These are phyloP conservation scores for Labia minor DNA, from an alignment of 2,888 invertebrate species.

Conservation along the genomic window DNA sequence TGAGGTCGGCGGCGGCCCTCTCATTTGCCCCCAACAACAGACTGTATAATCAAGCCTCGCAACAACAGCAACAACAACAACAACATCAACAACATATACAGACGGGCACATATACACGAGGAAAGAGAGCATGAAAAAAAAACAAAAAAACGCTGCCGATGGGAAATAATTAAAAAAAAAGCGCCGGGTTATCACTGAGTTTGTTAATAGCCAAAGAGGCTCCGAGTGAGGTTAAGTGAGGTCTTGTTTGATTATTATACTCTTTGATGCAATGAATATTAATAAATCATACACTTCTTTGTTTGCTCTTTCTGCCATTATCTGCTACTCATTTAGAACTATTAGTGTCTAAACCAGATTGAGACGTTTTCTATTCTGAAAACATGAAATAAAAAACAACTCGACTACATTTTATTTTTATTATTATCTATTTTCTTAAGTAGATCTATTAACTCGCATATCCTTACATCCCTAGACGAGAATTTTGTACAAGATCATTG, in stretches of 20 bases:
- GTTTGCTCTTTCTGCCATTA: not conserved
- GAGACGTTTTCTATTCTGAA: not conserved
- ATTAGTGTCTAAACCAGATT: not conserved
- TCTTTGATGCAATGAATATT: slow-evolving; percentile 8
- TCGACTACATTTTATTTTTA: too few relatives aligned
- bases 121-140: too few relatives aligned
- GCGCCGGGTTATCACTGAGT: not conserved
- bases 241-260: slow-evolving; percentile 4
- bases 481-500: too few relatives aligned
- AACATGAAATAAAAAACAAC: not conserved
- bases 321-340: not conserved
- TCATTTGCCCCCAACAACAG: slow-evolving; percentile 9
- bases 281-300: not conserved
- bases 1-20: slow-evolving; percentile 4
- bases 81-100: not conserved
- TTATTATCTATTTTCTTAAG: too few relatives aligned
- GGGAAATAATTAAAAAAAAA: slow-evolving; percentile 1
- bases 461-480: too few relatives aligned
- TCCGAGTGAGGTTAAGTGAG: not conserved
- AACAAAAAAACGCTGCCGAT: not conserved
- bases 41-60: not conserved
- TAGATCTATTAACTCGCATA: too few relatives aligned
- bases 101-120: too few relatives aligned
- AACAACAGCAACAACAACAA: not conserved
- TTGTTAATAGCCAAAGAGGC: not conserved